Evolutionary conservation across 2,113 vertebrate genomes (phyloP).

Genomic region (Coturnix japonica): DNA sequence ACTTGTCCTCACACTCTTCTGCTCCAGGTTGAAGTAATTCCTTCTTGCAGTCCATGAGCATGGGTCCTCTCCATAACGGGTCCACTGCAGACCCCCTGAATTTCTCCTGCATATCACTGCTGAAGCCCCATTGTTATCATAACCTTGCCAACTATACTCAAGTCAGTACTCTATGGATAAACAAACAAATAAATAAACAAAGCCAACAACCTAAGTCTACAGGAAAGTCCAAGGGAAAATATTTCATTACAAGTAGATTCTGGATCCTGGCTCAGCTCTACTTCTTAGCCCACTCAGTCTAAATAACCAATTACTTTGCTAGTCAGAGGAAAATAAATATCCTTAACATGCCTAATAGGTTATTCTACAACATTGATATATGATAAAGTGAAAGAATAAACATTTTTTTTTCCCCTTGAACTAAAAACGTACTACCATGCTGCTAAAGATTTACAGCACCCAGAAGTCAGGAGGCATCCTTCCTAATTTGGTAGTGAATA

Average conservation of each 20-base stretch:
- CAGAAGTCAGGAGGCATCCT: neutral
- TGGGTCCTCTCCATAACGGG: rapidly evolving
- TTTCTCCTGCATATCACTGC: neutral
- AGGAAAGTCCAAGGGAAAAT: neutral
- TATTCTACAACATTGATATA: neutral
- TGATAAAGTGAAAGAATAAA: neutral
- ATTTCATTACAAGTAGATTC: neutral
- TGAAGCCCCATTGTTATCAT: rapidly evolving
- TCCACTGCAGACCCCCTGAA: neutral
- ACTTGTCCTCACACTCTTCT: neutral
- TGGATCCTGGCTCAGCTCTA: neutral
- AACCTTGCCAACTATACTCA: neutral
- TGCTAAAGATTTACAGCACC: neutral
- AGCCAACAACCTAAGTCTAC: neutral
- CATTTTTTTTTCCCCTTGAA: neutral
- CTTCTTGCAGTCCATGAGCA: rapidly evolving
- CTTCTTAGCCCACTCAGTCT: neutral
- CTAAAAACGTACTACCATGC: neutral
- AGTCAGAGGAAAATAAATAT: neutral
- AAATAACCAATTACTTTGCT: neutral
- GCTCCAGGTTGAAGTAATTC: neutral
- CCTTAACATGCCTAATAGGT: neutral
- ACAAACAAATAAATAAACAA: rapidly evolving
- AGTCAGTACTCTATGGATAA: neutral
- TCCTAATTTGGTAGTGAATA: neutral